Percentiles rank a stretch among this genome's conserved stretches.
phyloP scores from a whole-genome alignment of 2,888 invertebrate species.

The Amphiduros pacificus region DNA sequence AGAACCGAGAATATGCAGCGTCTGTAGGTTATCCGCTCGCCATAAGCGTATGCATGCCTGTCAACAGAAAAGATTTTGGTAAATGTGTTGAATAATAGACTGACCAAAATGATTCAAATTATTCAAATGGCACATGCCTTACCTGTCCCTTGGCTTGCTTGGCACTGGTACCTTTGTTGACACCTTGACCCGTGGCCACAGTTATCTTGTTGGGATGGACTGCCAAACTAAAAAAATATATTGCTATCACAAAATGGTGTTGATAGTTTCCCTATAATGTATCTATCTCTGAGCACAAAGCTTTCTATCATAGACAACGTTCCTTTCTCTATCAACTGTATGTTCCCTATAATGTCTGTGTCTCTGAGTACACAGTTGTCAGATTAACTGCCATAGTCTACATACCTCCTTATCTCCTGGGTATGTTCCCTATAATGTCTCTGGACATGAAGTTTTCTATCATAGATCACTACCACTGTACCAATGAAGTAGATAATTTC shows the following conservation, averaged over 20 bases:
- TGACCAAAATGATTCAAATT: too few species aligned
- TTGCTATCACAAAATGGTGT: too few species aligned
- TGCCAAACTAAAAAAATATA: constrained; percentile 51
- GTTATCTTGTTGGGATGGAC: constrained; percentile 47
- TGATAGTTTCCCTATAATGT: too few species aligned
- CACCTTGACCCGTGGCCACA: constrained; percentile 47
- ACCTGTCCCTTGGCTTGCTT: not conserved
- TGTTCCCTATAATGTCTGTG: too few species aligned
- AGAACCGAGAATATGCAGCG: constrained; percentile 42
- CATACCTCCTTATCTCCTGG: constrained; percentile 48
- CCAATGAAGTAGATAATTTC: constrained; percentile 53
- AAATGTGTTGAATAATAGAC: too few species aligned
- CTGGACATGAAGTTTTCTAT: constrained; percentile 40
- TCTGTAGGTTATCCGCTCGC: constrained; percentile 52
- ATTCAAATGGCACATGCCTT: not conserved
- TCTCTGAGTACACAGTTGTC: too few species aligned
- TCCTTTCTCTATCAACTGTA: too few species aligned
- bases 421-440: constrained; percentile 55
- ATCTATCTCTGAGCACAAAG: too few species aligned
- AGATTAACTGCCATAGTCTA: too few species aligned
- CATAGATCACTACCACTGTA: constrained; percentile 46
- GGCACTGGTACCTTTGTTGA: not conserved
- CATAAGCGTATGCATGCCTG: constrained; percentile 51
- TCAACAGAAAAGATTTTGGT: not conserved
- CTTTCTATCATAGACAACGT: too few species aligned